Percentiles rank a stretch among this genome's conserved stretches.
These are phyloP conservation scores for Sipha flava DNA, from an alignment of 1,140 invertebrate species.

Conservation along the genomic window DNA sequence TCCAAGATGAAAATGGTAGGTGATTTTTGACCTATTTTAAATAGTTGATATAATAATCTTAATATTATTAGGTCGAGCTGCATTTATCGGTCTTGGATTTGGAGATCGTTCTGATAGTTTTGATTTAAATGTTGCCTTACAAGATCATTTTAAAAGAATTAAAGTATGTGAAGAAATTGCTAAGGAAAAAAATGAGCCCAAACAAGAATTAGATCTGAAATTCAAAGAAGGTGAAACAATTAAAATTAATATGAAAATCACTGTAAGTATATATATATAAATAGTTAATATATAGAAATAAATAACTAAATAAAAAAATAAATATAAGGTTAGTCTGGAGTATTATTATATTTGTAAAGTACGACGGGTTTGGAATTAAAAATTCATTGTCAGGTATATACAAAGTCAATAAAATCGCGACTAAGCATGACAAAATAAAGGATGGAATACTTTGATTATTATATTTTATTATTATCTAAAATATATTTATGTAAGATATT, in stretches of 20 bases:
- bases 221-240: conserved; percentile 99
- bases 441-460: no score
- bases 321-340: no score
- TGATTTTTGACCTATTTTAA: not conserved
- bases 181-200: conserved; percentile 64
- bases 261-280: conserved; percentile 59
- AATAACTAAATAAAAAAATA: no score
- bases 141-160: conserved; percentile 97
- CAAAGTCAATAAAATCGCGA: no score
- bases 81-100: conserved; percentile 97
- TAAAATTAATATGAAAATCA: conserved; percentile 97
- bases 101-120: conserved; percentile 97
- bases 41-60: not conserved
- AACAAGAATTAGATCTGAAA: conserved; percentile 83
- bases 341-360: no score
- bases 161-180: conserved; percentile 84
- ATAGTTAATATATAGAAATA: no score
- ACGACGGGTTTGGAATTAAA: no score
- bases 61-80: conserved; percentile 63
- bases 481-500: no score
- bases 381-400: no score
- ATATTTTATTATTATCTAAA: no score
- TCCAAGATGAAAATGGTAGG: conserved; percentile 86
- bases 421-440: no score
- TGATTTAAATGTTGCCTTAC: conserved; percentile 95